A percentile compares a stretch with the other conserved stretches of the same genome.
These are phyloP conservation scores for Osedax fenrisi DNA, from an alignment of 2,888 invertebrate genomes.

Conservation along the genomic window DNA sequence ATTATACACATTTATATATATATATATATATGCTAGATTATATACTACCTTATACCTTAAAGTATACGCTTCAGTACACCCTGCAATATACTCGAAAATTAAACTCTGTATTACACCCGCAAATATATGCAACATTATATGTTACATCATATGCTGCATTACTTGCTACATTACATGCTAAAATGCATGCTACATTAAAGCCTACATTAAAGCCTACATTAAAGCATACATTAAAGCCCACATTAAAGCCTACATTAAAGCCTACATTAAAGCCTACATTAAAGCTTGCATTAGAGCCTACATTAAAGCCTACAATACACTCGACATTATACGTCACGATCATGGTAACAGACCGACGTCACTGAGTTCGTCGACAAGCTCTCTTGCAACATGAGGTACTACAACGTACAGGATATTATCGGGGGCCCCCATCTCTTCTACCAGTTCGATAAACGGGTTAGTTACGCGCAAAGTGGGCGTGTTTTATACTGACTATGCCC, in stretches of 20 bases:
- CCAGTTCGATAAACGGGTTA: conserved; percentile 63
- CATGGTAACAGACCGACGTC: conserved; percentile 54
- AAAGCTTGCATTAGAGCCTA: neutral
- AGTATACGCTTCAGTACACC: neutral
- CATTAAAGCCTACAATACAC: neutral
- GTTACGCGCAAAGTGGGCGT: neutral
- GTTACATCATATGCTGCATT: neutral
- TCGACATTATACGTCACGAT: neutral
- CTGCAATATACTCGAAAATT: neutral
- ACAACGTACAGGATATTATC: conserved; percentile 66
- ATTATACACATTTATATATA: neutral
- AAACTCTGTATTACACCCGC: neutral
- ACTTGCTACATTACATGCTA: neutral
- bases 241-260: neutral
- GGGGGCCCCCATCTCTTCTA: conserved; percentile 65
- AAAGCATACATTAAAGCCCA: neutral
- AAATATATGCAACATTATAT: neutral
- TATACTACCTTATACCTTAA: neutral
- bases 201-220: neutral
- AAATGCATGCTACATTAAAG: neutral
- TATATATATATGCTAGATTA: neutral
- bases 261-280: neutral
- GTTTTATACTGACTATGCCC: too few species aligned
- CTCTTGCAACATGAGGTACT: conserved; percentile 68
- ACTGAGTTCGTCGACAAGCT: conserved; percentile 67